Evolutionary conservation across 2,797 vertebrate species (phyloP).

Genomic region (Enoplosus armatus): DNA sequence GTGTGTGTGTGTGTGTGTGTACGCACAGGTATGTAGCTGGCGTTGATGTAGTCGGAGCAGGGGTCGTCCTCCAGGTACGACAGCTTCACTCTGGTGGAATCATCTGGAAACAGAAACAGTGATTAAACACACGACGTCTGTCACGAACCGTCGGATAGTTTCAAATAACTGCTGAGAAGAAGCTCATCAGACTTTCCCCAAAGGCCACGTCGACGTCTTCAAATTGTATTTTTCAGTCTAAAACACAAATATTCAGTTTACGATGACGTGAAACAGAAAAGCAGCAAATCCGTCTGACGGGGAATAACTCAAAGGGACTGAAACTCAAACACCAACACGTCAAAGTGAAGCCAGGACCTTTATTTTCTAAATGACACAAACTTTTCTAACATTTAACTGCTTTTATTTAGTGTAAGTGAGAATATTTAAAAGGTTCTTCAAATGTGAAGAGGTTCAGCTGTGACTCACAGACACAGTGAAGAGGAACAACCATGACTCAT

Average conservation of each 20-base stretch:
- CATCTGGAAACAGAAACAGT: conserved; percentile 82
- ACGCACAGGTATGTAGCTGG: conserved; percentile 95
- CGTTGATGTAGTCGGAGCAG: conserved; percentile 96
- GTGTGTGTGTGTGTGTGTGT: conserved; percentile 4
- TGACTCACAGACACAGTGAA: conserved; percentile 1
- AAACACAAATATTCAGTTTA: not conserved
- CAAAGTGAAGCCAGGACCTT: not conserved
- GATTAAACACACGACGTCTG: no score
- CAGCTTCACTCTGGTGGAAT: conserved; percentile 94
- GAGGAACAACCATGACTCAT: conserved; percentile 4
- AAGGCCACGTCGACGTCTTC: no score
- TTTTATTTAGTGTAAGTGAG: not conserved
- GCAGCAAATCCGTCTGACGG: no score
- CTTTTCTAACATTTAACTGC: not conserved
- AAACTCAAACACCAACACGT: not conserved
- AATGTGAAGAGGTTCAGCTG: conserved; percentile 12
- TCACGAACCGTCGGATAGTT: no score
- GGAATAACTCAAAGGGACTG: no score
- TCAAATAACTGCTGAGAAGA: no score
- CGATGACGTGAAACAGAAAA: no score
- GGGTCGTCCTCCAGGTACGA: conserved; percentile 94
- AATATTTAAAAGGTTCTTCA: not conserved
- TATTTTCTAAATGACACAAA: not conserved
- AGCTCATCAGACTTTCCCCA: no score
- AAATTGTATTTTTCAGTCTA: no score